Percentiles rank a stretch among this genome's conserved stretches.
Evolutionary conservation across 2,888 invertebrate genomes (phyloP).

Genomic region (Epistrophella euchroma): DNA sequence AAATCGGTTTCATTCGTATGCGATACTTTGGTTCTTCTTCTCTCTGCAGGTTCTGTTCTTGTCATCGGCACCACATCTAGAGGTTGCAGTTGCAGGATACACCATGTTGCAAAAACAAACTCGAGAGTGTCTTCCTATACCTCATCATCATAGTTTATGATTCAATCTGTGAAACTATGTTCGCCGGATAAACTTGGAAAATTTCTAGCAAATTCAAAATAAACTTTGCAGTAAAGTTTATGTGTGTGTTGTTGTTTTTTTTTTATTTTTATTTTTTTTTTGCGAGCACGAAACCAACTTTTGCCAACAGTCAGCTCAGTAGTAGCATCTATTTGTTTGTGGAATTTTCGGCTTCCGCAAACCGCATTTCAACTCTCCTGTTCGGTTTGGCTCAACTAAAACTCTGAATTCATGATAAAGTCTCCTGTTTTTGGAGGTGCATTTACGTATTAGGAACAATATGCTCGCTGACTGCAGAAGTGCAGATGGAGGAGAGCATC

Average conservation of each 20-base stretch:
- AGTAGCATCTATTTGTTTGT: conserved; percentile 36
- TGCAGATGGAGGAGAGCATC: background rate
- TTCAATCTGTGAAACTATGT: conserved; percentile 60
- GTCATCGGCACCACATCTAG: conserved; percentile 43
- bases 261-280: conserved; percentile 22
- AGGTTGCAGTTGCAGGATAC: background rate
- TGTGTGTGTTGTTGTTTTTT: conserved; percentile 8
- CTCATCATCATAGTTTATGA: conserved; percentile 36
- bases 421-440: conserved; percentile 33
- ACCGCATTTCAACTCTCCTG: conserved; percentile 45
- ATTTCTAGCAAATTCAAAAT: conserved; percentile 53
- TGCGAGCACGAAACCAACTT: conserved; percentile 35
- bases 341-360: conserved; percentile 42
- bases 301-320: background rate
- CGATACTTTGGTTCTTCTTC: conserved; percentile 16
- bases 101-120: conserved; percentile 20
- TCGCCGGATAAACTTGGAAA: conserved; percentile 53
- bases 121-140: background rate
- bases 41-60: background rate
- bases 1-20: conserved; percentile 54
- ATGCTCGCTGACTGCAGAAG: background rate
- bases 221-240: conserved; percentile 57
- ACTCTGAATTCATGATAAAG: conserved; percentile 2
- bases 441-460: background rate
- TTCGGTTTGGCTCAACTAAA: conserved; percentile 9